Percentiles rank a stretch among this genome's conserved stretches.
phyloP scores from a whole-genome alignment of 2,797 vertebrate genomes.

The Macropodus opercularis region DNA sequence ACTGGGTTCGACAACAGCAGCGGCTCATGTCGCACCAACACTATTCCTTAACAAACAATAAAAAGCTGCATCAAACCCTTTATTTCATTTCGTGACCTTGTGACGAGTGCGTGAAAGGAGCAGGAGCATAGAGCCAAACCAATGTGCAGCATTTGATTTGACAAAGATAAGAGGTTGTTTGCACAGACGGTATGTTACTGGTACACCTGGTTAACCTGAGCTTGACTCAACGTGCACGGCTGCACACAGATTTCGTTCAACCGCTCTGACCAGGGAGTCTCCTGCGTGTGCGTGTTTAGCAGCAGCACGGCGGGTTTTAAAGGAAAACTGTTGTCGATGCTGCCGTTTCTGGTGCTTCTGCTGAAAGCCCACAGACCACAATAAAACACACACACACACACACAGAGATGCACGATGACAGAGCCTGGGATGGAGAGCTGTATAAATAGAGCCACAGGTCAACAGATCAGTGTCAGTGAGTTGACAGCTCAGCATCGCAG shows the following conservation, averaged over 20 bases:
- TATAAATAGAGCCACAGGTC: slow-evolving; percentile 63
- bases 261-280: slow-evolving; percentile 51
- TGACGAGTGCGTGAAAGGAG: no score
- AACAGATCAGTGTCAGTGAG: slow-evolving; percentile 38
- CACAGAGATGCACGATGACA: neutral
- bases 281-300: slow-evolving; percentile 50
- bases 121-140: no score
- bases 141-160: no score
- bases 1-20: no score
- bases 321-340: slow-evolving; percentile 63
- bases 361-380: slow-evolving; percentile 75
- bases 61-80: no score
- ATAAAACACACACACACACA: slow-evolving; percentile 25
- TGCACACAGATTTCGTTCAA: slow-evolving; percentile 27
- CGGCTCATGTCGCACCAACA: no score
- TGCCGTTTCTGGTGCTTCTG: slow-evolving; percentile 51
- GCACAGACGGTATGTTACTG: slow-evolving; percentile 7
- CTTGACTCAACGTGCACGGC: neutral
- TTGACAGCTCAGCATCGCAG: neutral
- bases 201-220: neutral
- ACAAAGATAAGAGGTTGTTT: slow-evolving; percentile 37
- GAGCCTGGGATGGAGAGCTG: slow-evolving; percentile 21
- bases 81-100: no score
- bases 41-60: no score
- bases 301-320: slow-evolving; percentile 56